Conservation (phyloP, 2,888 invertebrate genomes). For the Ectemnius lituratus region DNA sequence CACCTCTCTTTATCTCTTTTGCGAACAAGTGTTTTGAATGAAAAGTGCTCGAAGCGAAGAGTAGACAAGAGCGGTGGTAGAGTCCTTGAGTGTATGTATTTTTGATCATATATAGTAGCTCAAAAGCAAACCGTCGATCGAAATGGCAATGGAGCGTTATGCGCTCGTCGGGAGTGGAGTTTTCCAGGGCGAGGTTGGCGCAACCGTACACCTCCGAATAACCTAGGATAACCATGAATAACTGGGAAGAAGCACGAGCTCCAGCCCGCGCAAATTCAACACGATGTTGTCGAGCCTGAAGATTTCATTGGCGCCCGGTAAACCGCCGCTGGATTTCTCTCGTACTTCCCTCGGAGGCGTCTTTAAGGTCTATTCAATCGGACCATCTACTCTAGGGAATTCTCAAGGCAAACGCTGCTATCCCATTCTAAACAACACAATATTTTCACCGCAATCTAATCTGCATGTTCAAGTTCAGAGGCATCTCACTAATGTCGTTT, state of each 20-base stretch:
- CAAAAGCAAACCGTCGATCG: constrained; percentile 6
- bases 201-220: not conserved
- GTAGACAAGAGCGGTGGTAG: not conserved
- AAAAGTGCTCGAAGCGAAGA: not conserved
- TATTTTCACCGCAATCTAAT: constrained; percentile 7
- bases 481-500: too few relatives aligned
- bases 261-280: constrained; percentile 12
- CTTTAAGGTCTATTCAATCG: constrained; percentile 16
- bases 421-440: not conserved
- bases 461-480: not conserved
- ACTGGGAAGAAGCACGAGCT: constrained; percentile 10
- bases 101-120: not conserved
- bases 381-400: constrained; percentile 9
- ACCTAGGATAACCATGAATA: constrained; percentile 9
- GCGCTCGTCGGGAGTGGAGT: not conserved
- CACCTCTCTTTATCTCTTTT: not conserved
- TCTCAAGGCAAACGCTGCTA: not conserved
- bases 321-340: constrained; percentile 13
- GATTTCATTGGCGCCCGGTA: constrained; percentile 16
- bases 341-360: constrained; percentile 5
- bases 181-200: constrained; percentile 11
- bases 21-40: not conserved
- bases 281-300: constrained; percentile 14
- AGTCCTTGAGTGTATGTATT: not conserved
- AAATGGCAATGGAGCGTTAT: constrained; percentile 5